Conservation (phyloP, 2,888 invertebrate genomes). For the Drosophila hawaiiensis region DNA sequence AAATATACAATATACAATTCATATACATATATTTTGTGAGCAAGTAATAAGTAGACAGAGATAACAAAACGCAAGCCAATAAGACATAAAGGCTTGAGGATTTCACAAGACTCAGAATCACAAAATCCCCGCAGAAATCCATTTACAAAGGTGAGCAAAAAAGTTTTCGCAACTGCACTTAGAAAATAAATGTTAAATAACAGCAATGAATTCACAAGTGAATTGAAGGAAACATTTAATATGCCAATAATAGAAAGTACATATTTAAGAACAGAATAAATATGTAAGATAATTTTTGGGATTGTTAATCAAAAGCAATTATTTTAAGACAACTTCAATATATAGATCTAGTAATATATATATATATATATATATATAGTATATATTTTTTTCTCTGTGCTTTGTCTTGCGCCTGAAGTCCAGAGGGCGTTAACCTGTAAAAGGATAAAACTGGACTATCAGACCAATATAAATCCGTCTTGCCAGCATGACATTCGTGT, state of each 20-base stretch:
- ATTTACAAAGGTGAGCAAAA: conserved; percentile 33
- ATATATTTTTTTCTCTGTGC: background rate
- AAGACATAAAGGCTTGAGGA: background rate
- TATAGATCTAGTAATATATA: background rate
- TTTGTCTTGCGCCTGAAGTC: background rate
- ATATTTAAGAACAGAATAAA: background rate
- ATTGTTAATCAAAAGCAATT: background rate
- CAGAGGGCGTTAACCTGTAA: background rate
- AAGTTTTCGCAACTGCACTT: conserved; percentile 10
- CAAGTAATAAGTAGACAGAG: background rate
- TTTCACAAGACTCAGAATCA: background rate
- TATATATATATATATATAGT: background rate
- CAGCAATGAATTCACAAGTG: background rate
- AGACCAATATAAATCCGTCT: conserved; percentile 38
- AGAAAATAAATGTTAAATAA: background rate
- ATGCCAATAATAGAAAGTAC: background rate
- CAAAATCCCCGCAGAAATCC: background rate
- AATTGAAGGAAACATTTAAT: background rate
- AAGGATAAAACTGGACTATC: background rate
- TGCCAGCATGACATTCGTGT: conserved; percentile 38
- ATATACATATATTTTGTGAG: conserved; percentile 9
- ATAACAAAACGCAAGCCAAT: background rate
- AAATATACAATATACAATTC: conserved; percentile 17
- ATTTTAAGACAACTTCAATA: background rate
- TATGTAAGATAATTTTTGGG: too few species aligned